Base-by-base conservation (phyloP, 2,797 vertebrate species). In the Oophaga sylvatica region DNA sequence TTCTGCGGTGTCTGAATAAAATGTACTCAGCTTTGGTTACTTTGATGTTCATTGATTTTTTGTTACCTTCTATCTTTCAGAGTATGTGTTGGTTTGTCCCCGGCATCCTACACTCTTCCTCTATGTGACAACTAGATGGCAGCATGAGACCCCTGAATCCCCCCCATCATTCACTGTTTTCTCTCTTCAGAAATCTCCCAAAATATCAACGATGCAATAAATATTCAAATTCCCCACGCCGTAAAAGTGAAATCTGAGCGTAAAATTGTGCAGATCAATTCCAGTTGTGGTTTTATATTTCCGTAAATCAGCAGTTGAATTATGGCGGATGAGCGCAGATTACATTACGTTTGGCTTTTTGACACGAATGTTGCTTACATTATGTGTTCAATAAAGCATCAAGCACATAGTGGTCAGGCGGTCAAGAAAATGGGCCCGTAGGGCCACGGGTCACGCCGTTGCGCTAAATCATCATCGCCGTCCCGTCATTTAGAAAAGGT, bases 91-190 rank as follows among this genome's bases (percentile, higher is more conserved):
- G 12, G 57, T 59, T 59, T 1, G 4, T 10, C 16, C 57, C 5
- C 57, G 4, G 57, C 12, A 3, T 59, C 1, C 57, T 15, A 15
- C 12, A 5, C 67, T 17, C 29, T 16, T 73, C 31, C 22, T 48
- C 22, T 13, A 70, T 31, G 2, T 73, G 1, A 1, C 57, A 79
- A 87, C 85, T 53, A 81, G 85, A 45, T 87, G 85, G 78, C 85
- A 87, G 78, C 1, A n/a, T 31, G 26, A 56, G 85, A 16, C 85
- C 29, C 67, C n/a, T 22, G 3, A 41, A 75, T 48, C 45, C 20
- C 35, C 0, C 4, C 26, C 2, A 26, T 7, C 20, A 13, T 45
- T 2, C 22, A 60, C 29, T 26, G 83, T 76, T 63, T 0, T 20
- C 78, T 15, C 3, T 48, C 12, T 20, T 53, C 41, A 0, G n/a